Evolutionary conservation across 2,797 vertebrate species (phyloP), one percentile per base, ranked within the genome.

Genomic region (Decapterus maruadsi): DNA sequence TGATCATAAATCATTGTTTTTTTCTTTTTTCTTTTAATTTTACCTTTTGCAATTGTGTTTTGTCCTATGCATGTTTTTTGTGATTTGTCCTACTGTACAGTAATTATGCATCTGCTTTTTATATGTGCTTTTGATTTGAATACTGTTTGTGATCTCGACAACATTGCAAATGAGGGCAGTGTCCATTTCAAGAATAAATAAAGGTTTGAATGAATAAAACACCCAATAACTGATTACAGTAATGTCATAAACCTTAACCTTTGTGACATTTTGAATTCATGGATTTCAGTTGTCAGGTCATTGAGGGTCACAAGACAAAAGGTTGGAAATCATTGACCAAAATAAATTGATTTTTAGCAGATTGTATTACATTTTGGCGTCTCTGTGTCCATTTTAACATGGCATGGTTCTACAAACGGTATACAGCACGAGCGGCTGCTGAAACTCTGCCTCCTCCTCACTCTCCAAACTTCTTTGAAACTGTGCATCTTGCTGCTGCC

Each of bases 361-460:
- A 8, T 12, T 59, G 13, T 43, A 19, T 42, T 19, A 14, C 10
- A 22, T 42, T 43, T 53, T 73, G 34, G 5, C 6, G 3, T 42
- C 4, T n/a, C 8, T 51, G 10, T 20, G n/a, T 51, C 46, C 19
- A 50, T 19, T 46, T 46, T 46, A 46, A 19, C 17, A 22, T 2
- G n/a, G 10, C 12, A 55, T 2, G 10, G 6, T 26, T 42, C 4
- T 68, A 67, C 56, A 71, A 72, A 70, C 38, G 80, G 68, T 36
- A 86, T 63, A 74, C 72, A 65, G 61, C 42, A 14, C 13, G 69
- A 86, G 72, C 66, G 80, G 63, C 60, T 83, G 71, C 60, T 81
- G 74, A 82, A 87, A 81, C 80, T 87, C 76, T 29, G 69, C 78
- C 82, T 84, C 84, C 84, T 84, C 82, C 85, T 83, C 87, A 75